These are phyloP conservation scores for Drosophila pandora DNA, from an alignment of 1,140 invertebrate genomes.

Conservation along the genomic window DNA sequence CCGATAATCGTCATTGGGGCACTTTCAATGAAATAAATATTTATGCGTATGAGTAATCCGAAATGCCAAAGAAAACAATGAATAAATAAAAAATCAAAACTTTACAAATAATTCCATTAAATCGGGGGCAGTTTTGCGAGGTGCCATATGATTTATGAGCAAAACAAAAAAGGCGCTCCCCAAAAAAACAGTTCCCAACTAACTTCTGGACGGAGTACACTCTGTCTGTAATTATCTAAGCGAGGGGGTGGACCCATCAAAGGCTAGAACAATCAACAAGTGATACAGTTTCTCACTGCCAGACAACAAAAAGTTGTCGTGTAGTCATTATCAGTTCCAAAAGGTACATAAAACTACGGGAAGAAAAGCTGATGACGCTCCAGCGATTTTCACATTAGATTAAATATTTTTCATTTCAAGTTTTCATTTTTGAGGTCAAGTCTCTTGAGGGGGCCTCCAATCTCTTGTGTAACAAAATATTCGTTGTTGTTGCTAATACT, in stretches of 20 bases:
- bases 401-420: slow-evolving; percentile 66
- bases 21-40: slow-evolving; percentile 49
- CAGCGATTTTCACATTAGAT: slow-evolving; percentile 79
- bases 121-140: slow-evolving; percentile 27
- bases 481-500: slow-evolving; percentile 62
- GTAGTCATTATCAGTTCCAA: slow-evolving; percentile 63
- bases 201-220: slow-evolving; percentile 12
- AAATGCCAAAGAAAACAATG: slow-evolving; percentile 12
- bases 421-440: slow-evolving; percentile 74
- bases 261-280: slow-evolving; percentile 28
- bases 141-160: slow-evolving; percentile 23
- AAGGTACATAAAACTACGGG: slow-evolving; percentile 35
- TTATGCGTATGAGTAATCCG: slow-evolving; percentile 67
- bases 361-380: slow-evolving; percentile 63
- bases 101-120: slow-evolving; percentile 13
- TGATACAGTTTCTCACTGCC: slow-evolving; percentile 47
- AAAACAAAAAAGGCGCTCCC: background rate
- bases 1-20: slow-evolving; percentile 51
- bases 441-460: slow-evolving; percentile 27
- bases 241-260: slow-evolving; percentile 9
- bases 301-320: slow-evolving; percentile 41
- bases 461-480: slow-evolving; percentile 53
- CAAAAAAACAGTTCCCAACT: slow-evolving; percentile 24
- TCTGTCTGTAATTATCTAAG: slow-evolving; percentile 39
- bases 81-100: background rate